Evolutionary conservation across 2,888 invertebrate genomes (phyloP).

Genomic region (Nipponacmea schrenckii): DNA sequence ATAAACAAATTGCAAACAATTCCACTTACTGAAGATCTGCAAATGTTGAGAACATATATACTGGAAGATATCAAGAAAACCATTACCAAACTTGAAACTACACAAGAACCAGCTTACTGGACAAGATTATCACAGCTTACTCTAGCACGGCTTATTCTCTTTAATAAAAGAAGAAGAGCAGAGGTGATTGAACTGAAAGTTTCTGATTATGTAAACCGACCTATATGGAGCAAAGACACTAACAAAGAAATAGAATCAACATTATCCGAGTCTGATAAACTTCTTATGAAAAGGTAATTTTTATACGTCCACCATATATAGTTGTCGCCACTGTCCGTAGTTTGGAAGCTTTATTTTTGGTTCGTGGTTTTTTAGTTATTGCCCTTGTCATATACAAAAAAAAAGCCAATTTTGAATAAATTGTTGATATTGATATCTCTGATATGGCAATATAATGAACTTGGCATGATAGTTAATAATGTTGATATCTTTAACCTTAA

Average conservation of each 20-base stretch:
- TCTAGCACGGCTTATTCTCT: not conserved
- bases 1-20: not conserved
- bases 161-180: not conserved
- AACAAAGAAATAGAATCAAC: not conserved
- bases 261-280: no score
- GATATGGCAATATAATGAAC: no score
- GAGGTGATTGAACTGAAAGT: not conserved
- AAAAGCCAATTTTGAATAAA: no score
- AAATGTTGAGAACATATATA: not conserved
- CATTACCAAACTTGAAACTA: not conserved
- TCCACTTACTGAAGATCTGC: not conserved
- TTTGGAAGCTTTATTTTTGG: no score
- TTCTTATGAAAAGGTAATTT: no score
- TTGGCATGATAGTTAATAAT: no score
- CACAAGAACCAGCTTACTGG: not conserved
- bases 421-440: no score
- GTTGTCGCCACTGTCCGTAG: conserved; percentile 10
- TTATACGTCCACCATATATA: no score
- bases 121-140: not conserved
- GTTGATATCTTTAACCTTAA: no score
- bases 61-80: not conserved
- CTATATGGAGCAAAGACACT: not conserved
- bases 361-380: no score
- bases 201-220: not conserved
- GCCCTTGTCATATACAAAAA: no score